Evolutionary conservation across 2,113 vertebrate genomes (phyloP).

Genomic region (Plecturocebus donacophilus): DNA sequence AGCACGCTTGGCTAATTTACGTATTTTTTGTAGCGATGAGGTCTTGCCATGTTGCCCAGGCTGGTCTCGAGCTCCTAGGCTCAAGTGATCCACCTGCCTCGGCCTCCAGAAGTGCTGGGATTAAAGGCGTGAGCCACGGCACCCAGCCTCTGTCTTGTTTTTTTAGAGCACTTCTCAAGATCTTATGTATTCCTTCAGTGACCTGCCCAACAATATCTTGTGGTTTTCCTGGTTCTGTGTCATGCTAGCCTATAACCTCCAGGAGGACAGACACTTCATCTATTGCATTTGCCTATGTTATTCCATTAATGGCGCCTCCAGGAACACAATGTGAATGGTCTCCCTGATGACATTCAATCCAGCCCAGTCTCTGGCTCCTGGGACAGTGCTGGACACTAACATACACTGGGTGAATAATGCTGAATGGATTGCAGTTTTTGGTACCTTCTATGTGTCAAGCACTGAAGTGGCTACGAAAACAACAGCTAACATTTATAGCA

Average conservation of each 20-base stretch:
- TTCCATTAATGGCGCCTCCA: background rate
- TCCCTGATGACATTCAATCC: background rate
- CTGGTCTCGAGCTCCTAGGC: no score
- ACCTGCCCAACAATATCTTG: no score
- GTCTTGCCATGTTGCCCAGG: no score
- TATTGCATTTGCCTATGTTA: background rate
- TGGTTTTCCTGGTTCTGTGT: background rate
- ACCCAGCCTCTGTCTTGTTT: background rate
- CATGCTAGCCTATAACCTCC: background rate
- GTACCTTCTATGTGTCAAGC: background rate
- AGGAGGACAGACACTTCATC: background rate
- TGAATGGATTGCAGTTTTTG: background rate
- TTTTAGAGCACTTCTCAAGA: background rate
- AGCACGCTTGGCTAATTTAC: no score
- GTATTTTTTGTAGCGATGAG: no score
- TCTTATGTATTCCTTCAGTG: background rate
- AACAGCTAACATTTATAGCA: background rate
- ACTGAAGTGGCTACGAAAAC: background rate
- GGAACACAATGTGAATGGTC: fast-evolving
- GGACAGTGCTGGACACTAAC: background rate
- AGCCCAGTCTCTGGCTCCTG: background rate
- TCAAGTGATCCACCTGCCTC: no score
- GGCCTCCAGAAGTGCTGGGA: no score
- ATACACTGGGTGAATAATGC: background rate
- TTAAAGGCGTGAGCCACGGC: no score